A percentile compares a stretch with the other conserved stretches of the same genome.
These are phyloP conservation scores for Sminthurides aquaticus DNA, from an alignment of 2,888 invertebrate species.

Conservation along the genomic window DNA sequence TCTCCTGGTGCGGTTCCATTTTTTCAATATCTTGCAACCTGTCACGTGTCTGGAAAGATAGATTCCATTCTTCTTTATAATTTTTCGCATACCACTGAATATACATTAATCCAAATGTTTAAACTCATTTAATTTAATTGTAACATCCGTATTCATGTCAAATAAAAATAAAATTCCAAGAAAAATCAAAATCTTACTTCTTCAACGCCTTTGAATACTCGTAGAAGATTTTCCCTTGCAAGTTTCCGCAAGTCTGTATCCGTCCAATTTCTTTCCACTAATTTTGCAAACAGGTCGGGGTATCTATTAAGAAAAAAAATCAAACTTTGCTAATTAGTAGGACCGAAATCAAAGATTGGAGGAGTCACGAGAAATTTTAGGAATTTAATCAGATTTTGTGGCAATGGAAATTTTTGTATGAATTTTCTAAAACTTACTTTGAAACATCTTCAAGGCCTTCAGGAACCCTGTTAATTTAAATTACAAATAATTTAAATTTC, in stretches of 20 bases:
- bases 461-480: slow-evolving; percentile 48
- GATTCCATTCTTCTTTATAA: too few relatives aligned
- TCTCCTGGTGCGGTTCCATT: not conserved
- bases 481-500: too few relatives aligned
- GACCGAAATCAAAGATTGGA: too few relatives aligned
- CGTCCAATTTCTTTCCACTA: slow-evolving; percentile 51
- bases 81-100: too few relatives aligned
- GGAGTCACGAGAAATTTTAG: too few relatives aligned
- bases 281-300: slow-evolving; percentile 53
- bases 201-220: slow-evolving; percentile 53
- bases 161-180: not conserved
- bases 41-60: not conserved
- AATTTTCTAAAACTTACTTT: slow-evolving; percentile 45
- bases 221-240: slow-evolving; percentile 53
- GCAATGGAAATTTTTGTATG: too few relatives aligned
- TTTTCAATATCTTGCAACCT: not conserved
- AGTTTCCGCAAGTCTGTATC: slow-evolving; percentile 53
- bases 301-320: too few relatives aligned
- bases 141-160: too few relatives aligned
- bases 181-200: slow-evolving; percentile 46
- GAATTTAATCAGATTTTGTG: too few relatives aligned
- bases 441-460: slow-evolving; percentile 55
- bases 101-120: too few relatives aligned
- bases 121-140: too few relatives aligned
- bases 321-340: too few relatives aligned